Percentiles rank a stretch among this genome's conserved stretches.
These are phyloP conservation scores for Julus scanicus DNA, from an alignment of 2,888 invertebrate species.

Conservation along the genomic window DNA sequence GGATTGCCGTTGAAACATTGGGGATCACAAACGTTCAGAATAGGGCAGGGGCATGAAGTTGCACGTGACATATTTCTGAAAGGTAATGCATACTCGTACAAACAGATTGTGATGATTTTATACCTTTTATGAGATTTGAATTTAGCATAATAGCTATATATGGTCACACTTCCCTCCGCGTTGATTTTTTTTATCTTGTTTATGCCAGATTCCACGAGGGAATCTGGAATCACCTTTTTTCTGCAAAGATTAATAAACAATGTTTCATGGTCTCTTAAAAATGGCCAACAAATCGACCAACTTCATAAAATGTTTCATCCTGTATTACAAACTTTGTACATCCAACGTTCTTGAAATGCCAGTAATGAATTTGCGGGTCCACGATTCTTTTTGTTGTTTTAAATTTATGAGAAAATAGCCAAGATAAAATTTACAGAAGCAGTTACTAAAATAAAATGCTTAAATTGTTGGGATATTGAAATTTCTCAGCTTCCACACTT, in stretches of 20 bases:
- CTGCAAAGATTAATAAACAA: neutral
- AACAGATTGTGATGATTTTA: neutral
- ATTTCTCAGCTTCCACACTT: neutral
- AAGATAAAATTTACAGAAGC: neutral
- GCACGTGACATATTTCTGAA: neutral
- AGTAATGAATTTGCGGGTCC: no score
- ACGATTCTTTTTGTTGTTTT: neutral
- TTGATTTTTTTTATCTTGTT: neutral
- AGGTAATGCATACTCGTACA: neutral
- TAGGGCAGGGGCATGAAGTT: neutral
- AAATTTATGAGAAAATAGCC: neutral
- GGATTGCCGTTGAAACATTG: neutral
- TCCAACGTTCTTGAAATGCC: no score
- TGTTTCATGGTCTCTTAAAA: neutral
- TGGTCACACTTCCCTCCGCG: neutral
- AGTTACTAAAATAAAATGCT: neutral
- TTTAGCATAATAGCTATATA: neutral
- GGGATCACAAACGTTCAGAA: neutral
- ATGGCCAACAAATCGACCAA: neutral
- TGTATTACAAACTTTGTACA: neutral
- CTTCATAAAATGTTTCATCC: neutral
- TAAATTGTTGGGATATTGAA: neutral
- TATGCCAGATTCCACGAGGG: neutral
- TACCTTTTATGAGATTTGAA: neutral
- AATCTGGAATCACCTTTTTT: neutral